Percentiles rank a stretch among this genome's conserved stretches.
These are phyloP conservation scores for Drosophila rubida DNA, from an alignment of 2,888 invertebrate species.

Conservation along the genomic window DNA sequence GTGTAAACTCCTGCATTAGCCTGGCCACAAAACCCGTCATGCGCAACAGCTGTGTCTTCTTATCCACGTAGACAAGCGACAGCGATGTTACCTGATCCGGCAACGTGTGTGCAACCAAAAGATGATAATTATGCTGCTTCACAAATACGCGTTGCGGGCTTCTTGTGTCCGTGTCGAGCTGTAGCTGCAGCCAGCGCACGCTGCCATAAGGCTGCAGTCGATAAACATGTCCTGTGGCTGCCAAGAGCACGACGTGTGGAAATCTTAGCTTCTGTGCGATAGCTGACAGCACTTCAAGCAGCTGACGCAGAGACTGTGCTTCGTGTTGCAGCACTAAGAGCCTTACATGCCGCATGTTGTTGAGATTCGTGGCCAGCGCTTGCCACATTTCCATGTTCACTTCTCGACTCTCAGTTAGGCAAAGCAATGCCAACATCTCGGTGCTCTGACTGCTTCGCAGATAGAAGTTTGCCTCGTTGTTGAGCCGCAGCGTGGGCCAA, in stretches of 20 bases:
- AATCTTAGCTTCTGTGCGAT: constrained; percentile 19
- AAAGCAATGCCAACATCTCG: constrained; percentile 57
- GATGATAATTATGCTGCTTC: constrained; percentile 35
- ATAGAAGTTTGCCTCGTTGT: constrained; percentile 27
- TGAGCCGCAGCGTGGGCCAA: constrained; percentile 42
- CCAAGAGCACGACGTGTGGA: constrained; percentile 41
- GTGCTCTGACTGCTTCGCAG: constrained; percentile 36
- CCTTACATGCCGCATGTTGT: constrained; percentile 60
- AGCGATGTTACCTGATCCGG: constrained; percentile 53
- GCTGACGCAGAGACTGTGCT: background rate
- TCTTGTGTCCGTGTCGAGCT: too few relatives aligned
- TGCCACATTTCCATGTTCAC: constrained; percentile 51
- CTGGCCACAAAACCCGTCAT: constrained; percentile 51
- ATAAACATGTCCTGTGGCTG: background rate
- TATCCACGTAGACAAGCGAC: constrained; percentile 48
- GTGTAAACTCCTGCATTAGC: constrained; percentile 42
- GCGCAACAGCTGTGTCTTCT: constrained; percentile 9
- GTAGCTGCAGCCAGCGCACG: constrained; percentile 39
- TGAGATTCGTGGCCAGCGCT: constrained; percentile 47
- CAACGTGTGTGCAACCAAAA: constrained; percentile 24
- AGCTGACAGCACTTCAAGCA: constrained; percentile 11
- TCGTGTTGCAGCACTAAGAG: constrained; percentile 34
- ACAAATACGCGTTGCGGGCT: constrained; percentile 20
- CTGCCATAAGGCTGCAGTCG: constrained; percentile 51
- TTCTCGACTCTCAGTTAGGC: constrained; percentile 16